Evolutionary conservation across 2,888 invertebrate genomes (phyloP).

Genomic region (Cheilosia vulpina): DNA sequence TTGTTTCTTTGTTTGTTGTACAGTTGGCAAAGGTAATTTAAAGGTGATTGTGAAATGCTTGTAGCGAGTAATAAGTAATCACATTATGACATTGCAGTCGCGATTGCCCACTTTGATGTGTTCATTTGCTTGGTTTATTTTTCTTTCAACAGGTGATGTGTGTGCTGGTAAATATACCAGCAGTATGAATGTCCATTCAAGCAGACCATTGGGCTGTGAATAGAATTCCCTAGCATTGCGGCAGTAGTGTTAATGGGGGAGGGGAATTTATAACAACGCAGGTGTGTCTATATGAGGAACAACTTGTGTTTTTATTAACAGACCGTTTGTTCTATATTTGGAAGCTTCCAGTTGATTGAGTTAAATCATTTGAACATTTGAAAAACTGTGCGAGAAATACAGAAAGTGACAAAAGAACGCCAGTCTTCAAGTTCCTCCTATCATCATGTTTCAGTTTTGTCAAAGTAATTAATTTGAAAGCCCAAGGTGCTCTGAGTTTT

Average conservation of each 20-base stretch:
- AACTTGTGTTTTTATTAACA: too few species aligned
- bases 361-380: too few species aligned
- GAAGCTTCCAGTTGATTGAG: too few species aligned
- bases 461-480: too few species aligned
- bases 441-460: too few species aligned
- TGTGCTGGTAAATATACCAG: neutral
- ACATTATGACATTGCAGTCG: constrained; percentile 37
- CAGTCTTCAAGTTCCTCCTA: too few species aligned
- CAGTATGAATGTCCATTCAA: constrained; percentile 11
- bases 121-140: constrained; percentile 32
- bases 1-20: neutral
- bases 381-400: too few species aligned
- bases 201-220: constrained; percentile 34
- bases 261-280: constrained; percentile 7
- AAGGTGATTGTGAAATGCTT: constrained; percentile 18
- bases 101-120: constrained; percentile 57
- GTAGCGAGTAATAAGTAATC: constrained; percentile 24
- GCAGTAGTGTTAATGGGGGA: neutral
- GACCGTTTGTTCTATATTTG: too few species aligned
- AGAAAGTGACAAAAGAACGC: too few species aligned
- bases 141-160: neutral
- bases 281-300: too few species aligned
- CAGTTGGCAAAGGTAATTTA: too few species aligned
- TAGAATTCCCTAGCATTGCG: neutral
- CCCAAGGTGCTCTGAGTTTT: too few species aligned